Evolutionary conservation across 2,888 invertebrate genomes (phyloP).

Genomic region (Formica aserva): DNA sequence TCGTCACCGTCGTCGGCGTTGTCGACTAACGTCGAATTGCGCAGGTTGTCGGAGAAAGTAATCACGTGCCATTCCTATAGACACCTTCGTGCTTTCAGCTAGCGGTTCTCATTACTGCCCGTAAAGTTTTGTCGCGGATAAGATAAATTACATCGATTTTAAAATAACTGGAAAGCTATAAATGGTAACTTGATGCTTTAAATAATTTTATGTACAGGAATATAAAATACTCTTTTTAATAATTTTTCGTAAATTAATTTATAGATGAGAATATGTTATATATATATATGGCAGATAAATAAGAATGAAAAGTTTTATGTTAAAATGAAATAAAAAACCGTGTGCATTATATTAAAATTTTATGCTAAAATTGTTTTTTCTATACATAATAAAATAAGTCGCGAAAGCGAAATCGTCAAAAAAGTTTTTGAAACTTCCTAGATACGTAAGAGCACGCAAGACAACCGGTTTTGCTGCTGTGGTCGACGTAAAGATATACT

Average conservation of each 20-base stretch:
- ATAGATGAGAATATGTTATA: background rate
- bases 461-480: slow-evolving; percentile 74
- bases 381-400: background rate
- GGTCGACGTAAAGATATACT: slow-evolving; percentile 56
- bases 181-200: background rate
- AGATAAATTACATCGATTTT: background rate
- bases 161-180: background rate
- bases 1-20: slow-evolving; percentile 42
- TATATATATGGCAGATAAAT: background rate
- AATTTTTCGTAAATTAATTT: slow-evolving; percentile 7
- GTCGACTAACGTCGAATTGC: slow-evolving; percentile 22
- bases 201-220: background rate
- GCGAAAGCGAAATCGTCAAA: slow-evolving; percentile 52
- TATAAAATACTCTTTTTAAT: background rate
- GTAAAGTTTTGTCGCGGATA: background rate
- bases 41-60: slow-evolving; percentile 49
- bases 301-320: background rate
- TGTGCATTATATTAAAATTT: background rate
- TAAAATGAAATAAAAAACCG: background rate
- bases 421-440: slow-evolving; percentile 74
- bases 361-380: background rate
- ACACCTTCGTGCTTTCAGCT: slow-evolving; percentile 45
- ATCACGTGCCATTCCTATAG: slow-evolving; percentile 54
- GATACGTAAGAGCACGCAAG: slow-evolving; percentile 66
- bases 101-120: slow-evolving; percentile 30